Base-by-base conservation (phyloP, 2,797 vertebrate species). In the Cynodonichthys magdalenae region DNA sequence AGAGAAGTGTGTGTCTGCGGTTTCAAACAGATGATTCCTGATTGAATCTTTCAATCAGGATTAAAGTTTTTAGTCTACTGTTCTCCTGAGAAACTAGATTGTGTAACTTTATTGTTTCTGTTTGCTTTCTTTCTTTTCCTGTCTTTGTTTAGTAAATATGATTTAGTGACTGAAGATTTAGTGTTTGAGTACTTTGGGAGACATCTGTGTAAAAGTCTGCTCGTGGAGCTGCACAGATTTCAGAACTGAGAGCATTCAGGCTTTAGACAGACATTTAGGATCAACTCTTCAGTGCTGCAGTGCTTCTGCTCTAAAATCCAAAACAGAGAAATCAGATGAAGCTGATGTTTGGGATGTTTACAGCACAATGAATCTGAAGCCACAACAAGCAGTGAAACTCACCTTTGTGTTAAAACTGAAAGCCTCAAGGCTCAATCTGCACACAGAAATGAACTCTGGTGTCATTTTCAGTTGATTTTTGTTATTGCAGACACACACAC, bases 391-490 rank as follows among this genome's bases (percentile, higher is more conserved):
- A 15, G 1, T 8, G 46, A 66, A 73, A 78, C 53, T 62, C 10
- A 69, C 55, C 61, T 52, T 41, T 73, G 39, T 58, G 66, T 45
- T 7, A 19, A 55, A 41, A 39, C 53, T 28, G 36, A 19, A 48
- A 57, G 50, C 47, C 68, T 29, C 0, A 0, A 53, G 50, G 56
- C 39, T 44, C 31, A 0, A 1, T 6, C 53, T 36, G 20, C 64
- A 9, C 4, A 5, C 53, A 24, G n/a, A 53, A 20, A 28, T 52
- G 45, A 17, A 41, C 51, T 64, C 45, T 49, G 28, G 60, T 58
- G 20, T 18, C 1, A 28, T 63, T 50, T 69, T 31, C 14, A 45
- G 17, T 15, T 18, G 24, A 34, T 11, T 3, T 20, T 45, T 55
- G 50, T 73, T 42, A 15, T 55, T 9, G 0, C 41, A 11, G 63